These are phyloP conservation scores for Collichthys lucidus DNA, from an alignment of 2,113 vertebrate species.

Conservation along the genomic window DNA sequence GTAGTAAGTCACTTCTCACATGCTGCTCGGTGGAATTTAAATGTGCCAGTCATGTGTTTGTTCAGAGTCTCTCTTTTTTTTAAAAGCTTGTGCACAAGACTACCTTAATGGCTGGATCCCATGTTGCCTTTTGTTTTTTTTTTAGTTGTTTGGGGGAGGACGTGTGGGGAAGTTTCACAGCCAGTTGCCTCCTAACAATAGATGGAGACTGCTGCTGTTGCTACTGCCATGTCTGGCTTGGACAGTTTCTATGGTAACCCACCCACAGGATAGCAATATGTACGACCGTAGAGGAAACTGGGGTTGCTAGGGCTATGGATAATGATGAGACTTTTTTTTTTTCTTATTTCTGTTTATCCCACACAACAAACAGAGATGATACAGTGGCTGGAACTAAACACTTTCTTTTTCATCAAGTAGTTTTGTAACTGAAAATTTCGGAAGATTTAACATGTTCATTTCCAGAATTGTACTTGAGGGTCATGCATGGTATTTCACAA, in stretches of 20 bases:
- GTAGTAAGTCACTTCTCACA: slow-evolving; percentile 70
- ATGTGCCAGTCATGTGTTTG: slow-evolving; percentile 71
- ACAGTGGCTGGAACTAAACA: slow-evolving; percentile 36
- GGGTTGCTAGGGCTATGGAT: slow-evolving; percentile 82
- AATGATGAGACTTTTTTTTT: slow-evolving; percentile 74
- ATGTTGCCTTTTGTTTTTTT: slow-evolving; percentile 37
- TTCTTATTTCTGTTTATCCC: slow-evolving; percentile 65
- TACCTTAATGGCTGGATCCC: slow-evolving; percentile 24
- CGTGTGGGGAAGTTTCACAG: slow-evolving; percentile 50
- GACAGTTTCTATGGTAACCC: slow-evolving; percentile 87
- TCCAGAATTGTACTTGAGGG: slow-evolving; percentile 15
- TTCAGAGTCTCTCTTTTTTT: slow-evolving; percentile 4
- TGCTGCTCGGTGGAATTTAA: slow-evolving; percentile 72
- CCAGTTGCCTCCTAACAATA: slow-evolving; percentile 69
- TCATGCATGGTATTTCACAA: slow-evolving; percentile 29
- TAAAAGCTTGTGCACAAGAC: slow-evolving; percentile 30
- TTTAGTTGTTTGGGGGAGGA: slow-evolving; percentile 22
- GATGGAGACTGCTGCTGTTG: slow-evolving; percentile 70
- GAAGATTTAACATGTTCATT: slow-evolving; percentile 6
- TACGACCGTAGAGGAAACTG: slow-evolving; percentile 75
- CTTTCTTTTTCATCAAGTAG: slow-evolving; percentile 39
- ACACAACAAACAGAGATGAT: slow-evolving; percentile 63
- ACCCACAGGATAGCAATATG: slow-evolving; percentile 81
- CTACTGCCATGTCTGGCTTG: slow-evolving; percentile 83
- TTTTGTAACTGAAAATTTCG: slow-evolving; percentile 7